These are phyloP conservation scores for Drymodes brunneopygia DNA, from an alignment of 2,113 vertebrate genomes.

Conservation along the genomic window DNA sequence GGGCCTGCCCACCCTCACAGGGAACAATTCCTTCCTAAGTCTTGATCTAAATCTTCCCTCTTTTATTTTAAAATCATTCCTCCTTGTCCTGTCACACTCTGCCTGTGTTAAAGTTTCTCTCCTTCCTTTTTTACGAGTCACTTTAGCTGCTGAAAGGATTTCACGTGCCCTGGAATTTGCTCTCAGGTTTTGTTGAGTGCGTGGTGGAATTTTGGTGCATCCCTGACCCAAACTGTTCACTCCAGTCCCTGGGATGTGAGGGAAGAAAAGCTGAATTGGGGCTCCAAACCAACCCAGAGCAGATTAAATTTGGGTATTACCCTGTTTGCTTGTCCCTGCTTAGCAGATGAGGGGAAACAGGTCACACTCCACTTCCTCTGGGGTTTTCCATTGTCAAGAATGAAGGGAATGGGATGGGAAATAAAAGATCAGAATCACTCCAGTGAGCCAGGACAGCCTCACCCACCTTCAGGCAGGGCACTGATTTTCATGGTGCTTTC, in stretches of 20 bases:
- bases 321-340: background rate
- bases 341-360: background rate
- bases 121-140: background rate
- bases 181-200: background rate
- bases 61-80: background rate
- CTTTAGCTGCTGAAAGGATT: background rate
- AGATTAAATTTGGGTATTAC: background rate
- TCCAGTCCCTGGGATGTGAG: background rate
- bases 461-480: background rate
- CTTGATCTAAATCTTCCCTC: background rate
- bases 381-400: background rate
- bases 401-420: background rate
- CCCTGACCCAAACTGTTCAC: background rate
- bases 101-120: background rate
- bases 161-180: rapidly evolving
- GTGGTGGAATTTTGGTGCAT: background rate
- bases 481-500: background rate
- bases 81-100: background rate
- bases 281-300: background rate
- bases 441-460: background rate
- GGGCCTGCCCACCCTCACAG: rapidly evolving
- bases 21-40: background rate
- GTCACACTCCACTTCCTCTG: background rate
- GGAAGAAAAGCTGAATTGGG: background rate
- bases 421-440: background rate